These are phyloP conservation scores for Nemotelus nigrinus DNA, from an alignment of 2,888 invertebrate species.

Conservation along the genomic window DNA sequence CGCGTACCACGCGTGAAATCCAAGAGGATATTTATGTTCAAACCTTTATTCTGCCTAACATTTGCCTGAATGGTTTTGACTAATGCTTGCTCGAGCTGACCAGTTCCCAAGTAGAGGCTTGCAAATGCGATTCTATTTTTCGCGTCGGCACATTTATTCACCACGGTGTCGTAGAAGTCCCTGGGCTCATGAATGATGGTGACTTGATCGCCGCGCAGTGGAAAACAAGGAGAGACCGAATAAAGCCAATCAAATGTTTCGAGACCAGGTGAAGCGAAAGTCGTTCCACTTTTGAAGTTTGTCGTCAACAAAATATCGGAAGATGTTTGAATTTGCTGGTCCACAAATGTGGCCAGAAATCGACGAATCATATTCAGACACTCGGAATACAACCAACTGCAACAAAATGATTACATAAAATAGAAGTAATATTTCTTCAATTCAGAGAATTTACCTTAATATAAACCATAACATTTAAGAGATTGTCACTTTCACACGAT, in stretches of 20 bases:
- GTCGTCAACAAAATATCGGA: conserved; percentile 49
- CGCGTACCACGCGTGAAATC: conserved; percentile 92
- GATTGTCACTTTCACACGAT: conserved; percentile 1
- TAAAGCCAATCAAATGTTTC: conserved; percentile 63
- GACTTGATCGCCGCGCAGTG: conserved; percentile 74
- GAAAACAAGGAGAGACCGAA: conserved; percentile 74
- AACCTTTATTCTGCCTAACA: conserved; percentile 67
- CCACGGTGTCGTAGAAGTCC: conserved; percentile 79
- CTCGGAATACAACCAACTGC: conserved; percentile 38
- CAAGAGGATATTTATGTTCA: conserved; percentile 81
- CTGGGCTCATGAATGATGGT: conserved; percentile 79
- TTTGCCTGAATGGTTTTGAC: conserved; percentile 75
- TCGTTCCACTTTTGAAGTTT: conserved; percentile 44
- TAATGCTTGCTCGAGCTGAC: conserved; percentile 80
- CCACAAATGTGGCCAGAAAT: conserved; percentile 59
- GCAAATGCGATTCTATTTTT: conserved; percentile 81
- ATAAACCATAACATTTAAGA: conserved; percentile 16
- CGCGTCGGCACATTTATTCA: conserved; percentile 74
- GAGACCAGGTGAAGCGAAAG: conserved; percentile 57
- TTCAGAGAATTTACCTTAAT: conserved; percentile 12
- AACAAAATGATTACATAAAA: background rate
- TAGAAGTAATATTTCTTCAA: background rate
- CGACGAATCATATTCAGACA: conserved; percentile 56
- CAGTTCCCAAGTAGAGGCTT: conserved; percentile 94
- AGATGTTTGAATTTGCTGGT: conserved; percentile 56